phyloP scores from a whole-genome alignment of 2,888 invertebrate species.

The Tipula unca region DNA sequence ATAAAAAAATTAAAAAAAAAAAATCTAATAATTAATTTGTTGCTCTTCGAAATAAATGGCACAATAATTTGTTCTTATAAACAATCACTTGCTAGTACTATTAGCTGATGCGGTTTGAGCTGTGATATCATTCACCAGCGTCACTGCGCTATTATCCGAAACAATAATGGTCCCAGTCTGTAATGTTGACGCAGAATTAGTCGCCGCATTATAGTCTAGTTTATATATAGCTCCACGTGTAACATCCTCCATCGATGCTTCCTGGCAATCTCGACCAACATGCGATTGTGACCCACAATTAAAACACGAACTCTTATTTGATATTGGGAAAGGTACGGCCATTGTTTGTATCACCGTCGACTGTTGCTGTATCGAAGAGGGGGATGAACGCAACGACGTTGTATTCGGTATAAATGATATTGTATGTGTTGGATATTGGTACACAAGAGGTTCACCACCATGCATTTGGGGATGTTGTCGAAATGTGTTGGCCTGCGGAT shows the following conservation, averaged over 20 bases:
- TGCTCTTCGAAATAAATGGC: slow-evolving; percentile 14
- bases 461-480: slow-evolving; percentile 42
- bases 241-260: slow-evolving; percentile 87
- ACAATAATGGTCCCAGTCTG: not conserved
- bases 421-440: slow-evolving; percentile 31
- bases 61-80: slow-evolving; percentile 14
- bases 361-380: slow-evolving; percentile 27
- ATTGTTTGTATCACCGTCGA: slow-evolving; percentile 34
- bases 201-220: slow-evolving; percentile 49
- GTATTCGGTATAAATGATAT: slow-evolving; percentile 27
- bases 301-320: slow-evolving; percentile 59
- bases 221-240: slow-evolving; percentile 64
- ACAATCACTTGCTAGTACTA: slow-evolving; percentile 18
- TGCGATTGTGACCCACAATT: slow-evolving; percentile 86
- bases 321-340: slow-evolving; percentile 31
- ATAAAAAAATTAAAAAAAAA: not conserved
- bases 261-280: slow-evolving; percentile 77
- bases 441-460: slow-evolving; percentile 41
- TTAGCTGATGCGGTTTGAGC: not conserved
- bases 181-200: slow-evolving; percentile 15
- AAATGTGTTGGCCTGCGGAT: slow-evolving; percentile 37
- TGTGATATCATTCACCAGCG: not conserved
- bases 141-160: not conserved
- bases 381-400: slow-evolving; percentile 29
- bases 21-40: not conserved